phyloP scores from a whole-genome alignment of 2,888 invertebrate species.

The Latheticus oryzae region DNA sequence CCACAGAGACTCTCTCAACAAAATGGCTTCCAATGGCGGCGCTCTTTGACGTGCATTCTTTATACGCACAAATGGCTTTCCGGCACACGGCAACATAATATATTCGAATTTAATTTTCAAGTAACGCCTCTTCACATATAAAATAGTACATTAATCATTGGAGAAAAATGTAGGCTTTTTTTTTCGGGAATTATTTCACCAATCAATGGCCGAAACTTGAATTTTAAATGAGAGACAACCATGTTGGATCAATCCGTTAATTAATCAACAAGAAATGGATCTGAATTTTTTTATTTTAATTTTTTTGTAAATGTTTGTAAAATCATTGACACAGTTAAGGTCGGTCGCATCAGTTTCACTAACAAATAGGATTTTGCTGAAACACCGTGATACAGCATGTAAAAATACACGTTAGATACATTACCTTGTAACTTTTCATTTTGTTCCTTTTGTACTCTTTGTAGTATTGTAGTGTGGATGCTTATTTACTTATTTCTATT shows the following conservation, averaged over 20 bases:
- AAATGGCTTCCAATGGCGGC: slow-evolving; percentile 55
- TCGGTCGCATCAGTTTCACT: slow-evolving; percentile 32
- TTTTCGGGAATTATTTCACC: slow-evolving; percentile 15
- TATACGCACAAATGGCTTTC: slow-evolving; percentile 52
- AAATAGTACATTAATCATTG: slow-evolving; percentile 44
- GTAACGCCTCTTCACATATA: slow-evolving; percentile 45
- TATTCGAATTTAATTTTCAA: slow-evolving; percentile 49
- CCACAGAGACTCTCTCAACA: slow-evolving; percentile 48
- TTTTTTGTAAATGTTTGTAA: slow-evolving; percentile 16
- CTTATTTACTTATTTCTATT: slow-evolving; percentile 22
- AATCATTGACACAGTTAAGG: slow-evolving; percentile 32
- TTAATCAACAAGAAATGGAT: slow-evolving; percentile 7
- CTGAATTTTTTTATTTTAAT: slow-evolving; percentile 16
- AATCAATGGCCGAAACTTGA: slow-evolving; percentile 24
- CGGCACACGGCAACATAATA: slow-evolving; percentile 48
- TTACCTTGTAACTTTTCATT: slow-evolving; percentile 40
- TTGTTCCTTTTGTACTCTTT: slow-evolving; percentile 39
- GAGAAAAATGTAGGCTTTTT: slow-evolving; percentile 35
- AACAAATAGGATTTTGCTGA: slow-evolving; percentile 42
- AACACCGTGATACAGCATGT: slow-evolving; percentile 48
- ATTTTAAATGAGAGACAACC: slow-evolving; percentile 7
- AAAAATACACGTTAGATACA: slow-evolving; percentile 35
- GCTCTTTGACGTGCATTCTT: slow-evolving; percentile 53
- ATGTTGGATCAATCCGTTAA: slow-evolving; percentile 9
- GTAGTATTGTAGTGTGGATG: slow-evolving; percentile 36